phyloP scores from a whole-genome alignment of 1,140 invertebrate genomes.

The Zelostemma sp. region DNA sequence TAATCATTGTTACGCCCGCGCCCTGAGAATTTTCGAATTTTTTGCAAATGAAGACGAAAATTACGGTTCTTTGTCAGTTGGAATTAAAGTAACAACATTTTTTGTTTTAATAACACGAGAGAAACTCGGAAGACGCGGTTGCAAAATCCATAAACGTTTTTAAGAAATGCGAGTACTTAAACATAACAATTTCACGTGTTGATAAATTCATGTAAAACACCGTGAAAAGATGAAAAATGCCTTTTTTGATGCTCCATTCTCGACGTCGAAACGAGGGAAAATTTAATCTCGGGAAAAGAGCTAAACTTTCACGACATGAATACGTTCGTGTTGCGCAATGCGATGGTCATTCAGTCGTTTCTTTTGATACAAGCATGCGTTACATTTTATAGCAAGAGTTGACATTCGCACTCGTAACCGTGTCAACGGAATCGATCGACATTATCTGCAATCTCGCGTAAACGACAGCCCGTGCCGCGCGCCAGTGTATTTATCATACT shows the following conservation, averaged over 20 bases:
- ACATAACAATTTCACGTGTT: no score
- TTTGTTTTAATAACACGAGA: no score
- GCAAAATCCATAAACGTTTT: no score
- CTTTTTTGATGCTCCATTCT: no score
- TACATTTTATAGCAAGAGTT: conserved; percentile 10
- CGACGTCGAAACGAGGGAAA: not conserved
- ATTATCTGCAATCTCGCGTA: conserved; percentile 44
- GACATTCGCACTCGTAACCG: conserved; percentile 46
- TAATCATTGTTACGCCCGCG: conserved; percentile 33
- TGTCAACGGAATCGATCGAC: conserved; percentile 46
- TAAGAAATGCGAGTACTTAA: no score
- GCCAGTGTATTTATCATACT: conserved; percentile 44
- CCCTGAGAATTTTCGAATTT: conserved; percentile 34
- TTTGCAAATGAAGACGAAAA: no score
- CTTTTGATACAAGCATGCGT: not conserved
- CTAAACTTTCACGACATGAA: not conserved
- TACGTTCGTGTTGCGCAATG: not conserved
- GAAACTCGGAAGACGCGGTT: no score
- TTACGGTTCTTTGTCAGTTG: no score
- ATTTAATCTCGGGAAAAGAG: not conserved
- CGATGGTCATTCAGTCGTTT: not conserved
- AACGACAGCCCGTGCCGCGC: conserved; percentile 31
- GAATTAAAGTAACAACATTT: no score
- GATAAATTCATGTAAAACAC: no score
- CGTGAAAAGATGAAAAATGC: no score